Conservation (phyloP, 2,888 invertebrate species). For the Caenorhabditis sp. region DNA sequence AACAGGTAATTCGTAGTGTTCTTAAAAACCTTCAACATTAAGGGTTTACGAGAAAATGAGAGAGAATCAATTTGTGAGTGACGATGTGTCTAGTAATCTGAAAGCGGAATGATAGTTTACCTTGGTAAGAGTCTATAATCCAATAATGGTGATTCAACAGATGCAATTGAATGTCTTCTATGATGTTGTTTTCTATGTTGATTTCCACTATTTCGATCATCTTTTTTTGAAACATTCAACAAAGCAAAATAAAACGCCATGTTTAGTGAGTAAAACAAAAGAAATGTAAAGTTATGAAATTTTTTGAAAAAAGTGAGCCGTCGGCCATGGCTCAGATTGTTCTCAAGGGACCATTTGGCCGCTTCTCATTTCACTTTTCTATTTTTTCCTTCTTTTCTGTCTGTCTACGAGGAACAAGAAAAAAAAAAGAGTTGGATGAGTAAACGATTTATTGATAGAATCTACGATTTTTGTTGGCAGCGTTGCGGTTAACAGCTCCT, state of each 20-base stretch:
- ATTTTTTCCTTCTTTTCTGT: neutral
- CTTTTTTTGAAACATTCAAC: constrained; percentile 49
- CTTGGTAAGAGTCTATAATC: constrained; percentile 49
- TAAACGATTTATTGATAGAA: neutral
- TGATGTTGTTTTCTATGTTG: constrained; percentile 28
- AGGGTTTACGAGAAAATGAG: too few relatives aligned
- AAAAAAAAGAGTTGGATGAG: neutral
- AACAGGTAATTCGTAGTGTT: too few relatives aligned
- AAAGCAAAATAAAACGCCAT: constrained; percentile 55
- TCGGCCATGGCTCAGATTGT: neutral
- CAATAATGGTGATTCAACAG: constrained; percentile 44
- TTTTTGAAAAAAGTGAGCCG: neutral
- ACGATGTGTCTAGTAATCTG: too few relatives aligned
- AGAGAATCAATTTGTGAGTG: too few relatives aligned
- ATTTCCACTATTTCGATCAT: constrained; percentile 9
- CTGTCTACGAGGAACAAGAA: neutral
- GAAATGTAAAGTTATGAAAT: constrained; percentile 41
- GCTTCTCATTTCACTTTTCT: constrained; percentile 2
- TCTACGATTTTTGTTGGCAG: neutral
- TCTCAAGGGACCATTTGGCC: neutral
- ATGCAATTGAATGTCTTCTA: constrained; percentile 47
- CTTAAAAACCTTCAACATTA: too few relatives aligned
- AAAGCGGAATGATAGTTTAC: too few relatives aligned
- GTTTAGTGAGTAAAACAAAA: neutral
- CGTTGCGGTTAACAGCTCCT: constrained; percentile 10